These are phyloP conservation scores for Platypus cylindrus DNA, from an alignment of 2,888 invertebrate species.

Conservation along the genomic window DNA sequence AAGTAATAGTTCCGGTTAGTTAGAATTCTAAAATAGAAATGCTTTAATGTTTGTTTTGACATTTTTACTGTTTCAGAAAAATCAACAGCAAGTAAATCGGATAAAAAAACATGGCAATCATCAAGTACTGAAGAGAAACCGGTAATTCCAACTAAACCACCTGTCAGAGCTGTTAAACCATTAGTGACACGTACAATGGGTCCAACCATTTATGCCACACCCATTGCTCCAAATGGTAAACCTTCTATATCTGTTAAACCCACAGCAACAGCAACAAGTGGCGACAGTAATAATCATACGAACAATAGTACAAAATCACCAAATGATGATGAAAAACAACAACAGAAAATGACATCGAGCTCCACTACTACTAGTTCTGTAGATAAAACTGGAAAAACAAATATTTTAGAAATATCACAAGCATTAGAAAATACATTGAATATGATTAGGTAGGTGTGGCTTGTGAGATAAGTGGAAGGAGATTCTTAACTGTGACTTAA, in stretches of 20 bases:
- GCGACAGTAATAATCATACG: conserved; percentile 5
- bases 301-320: conserved; percentile 5
- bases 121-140: conserved; percentile 48
- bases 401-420: conserved; percentile 52
- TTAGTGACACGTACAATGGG: conserved; percentile 37
- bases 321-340: conserved; percentile 10
- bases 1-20: conserved; percentile 13
- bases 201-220: conserved; percentile 69
- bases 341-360: conserved; percentile 26
- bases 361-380: conserved; percentile 5
- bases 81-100: conserved; percentile 14
- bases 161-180: conserved; percentile 49
- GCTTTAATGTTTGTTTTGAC: not conserved
- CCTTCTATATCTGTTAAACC: conserved; percentile 41
- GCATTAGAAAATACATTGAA: conserved; percentile 52
- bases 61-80: conserved; percentile 7
- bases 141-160: conserved; percentile 55
- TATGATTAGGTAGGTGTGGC: conserved; percentile 40
- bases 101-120: conserved; percentile 42
- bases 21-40: not conserved
- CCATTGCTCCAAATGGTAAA: conserved; percentile 36
- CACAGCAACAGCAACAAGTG: conserved; percentile 6
- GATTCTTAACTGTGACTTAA: too few relatives aligned
- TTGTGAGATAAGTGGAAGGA: too few relatives aligned
- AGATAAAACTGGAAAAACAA: conserved; percentile 35